Evolutionary conservation across 2,888 invertebrate species (phyloP).

Genomic region (Drosophila bunnanda): DNA sequence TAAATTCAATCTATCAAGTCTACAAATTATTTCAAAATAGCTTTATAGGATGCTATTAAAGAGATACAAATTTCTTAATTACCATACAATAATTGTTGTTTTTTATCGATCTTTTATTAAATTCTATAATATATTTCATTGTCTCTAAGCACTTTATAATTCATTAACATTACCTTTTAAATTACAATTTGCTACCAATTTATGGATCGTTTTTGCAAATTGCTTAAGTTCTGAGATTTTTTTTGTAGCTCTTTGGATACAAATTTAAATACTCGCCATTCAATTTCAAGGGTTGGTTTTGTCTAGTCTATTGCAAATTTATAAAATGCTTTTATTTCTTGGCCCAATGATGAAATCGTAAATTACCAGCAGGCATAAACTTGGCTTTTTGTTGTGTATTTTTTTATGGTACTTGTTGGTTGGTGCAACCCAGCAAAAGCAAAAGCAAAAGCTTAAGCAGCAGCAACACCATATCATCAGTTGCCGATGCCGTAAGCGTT

Average conservation of each 20-base stretch:
- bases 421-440: slow-evolving; percentile 70
- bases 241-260: background rate
- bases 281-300: slow-evolving; percentile 21
- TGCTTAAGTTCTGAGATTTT: background rate
- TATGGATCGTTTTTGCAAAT: background rate
- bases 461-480: slow-evolving; percentile 42
- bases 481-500: slow-evolving; percentile 70
- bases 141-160: background rate
- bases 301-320: background rate
- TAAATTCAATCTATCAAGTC: too few relatives aligned
- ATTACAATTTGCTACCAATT: background rate
- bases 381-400: slow-evolving; percentile 7
- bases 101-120: too few relatives aligned
- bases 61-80: too few relatives aligned
- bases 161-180: background rate
- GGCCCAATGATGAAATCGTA: slow-evolving; percentile 29
- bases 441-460: slow-evolving; percentile 44
- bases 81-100: too few relatives aligned
- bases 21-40: too few relatives aligned
- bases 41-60: too few relatives aligned
- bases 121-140: too few relatives aligned
- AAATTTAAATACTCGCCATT: background rate
- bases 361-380: slow-evolving; percentile 33
- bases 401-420: slow-evolving; percentile 64
- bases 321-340: background rate